A percentile compares a stretch with the other conserved stretches of the same genome.
Conservation (phyloP, 2,797 vertebrate genomes). For the Myotis findleyi region DNA sequence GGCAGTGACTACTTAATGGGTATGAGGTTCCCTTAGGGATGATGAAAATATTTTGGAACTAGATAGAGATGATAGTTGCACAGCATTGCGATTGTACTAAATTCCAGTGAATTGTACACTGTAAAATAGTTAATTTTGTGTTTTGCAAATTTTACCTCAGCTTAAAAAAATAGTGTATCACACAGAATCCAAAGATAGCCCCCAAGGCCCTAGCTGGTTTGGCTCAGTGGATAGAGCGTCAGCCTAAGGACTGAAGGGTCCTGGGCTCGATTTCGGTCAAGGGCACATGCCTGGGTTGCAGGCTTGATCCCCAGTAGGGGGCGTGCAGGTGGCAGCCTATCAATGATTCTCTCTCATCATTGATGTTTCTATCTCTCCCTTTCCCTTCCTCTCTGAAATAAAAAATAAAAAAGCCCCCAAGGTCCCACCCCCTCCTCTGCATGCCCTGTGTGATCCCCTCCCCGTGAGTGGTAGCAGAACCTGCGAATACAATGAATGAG, state of each 20-base stretch:
- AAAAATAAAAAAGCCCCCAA: background rate
- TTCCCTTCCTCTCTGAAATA: too few relatives aligned
- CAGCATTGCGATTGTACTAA: background rate
- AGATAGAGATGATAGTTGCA: background rate
- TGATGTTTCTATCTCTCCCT: too few relatives aligned
- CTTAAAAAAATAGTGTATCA: background rate
- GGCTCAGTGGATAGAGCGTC: too few relatives aligned
- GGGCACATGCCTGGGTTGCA: too few relatives aligned
- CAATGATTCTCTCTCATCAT: too few relatives aligned
- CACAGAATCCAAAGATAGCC: background rate
- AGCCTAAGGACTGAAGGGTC: too few relatives aligned
- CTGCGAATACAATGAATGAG: too few relatives aligned
- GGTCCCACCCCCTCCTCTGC: background rate
- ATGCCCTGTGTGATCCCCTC: background rate
- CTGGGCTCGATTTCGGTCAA: too few relatives aligned
- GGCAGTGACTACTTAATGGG: background rate
- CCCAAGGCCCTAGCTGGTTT: too few relatives aligned
- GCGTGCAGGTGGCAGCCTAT: too few relatives aligned
- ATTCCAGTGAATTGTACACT: background rate
- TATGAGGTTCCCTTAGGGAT: background rate
- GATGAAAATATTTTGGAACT: background rate
- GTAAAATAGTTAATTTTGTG: background rate
- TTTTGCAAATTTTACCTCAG: background rate
- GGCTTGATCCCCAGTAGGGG: too few relatives aligned
- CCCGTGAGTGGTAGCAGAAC: background rate